These are phyloP conservation scores for Dendronephthya gigantea DNA, from an alignment of 64 coral and sea anemone species.

Conservation along the genomic window DNA sequence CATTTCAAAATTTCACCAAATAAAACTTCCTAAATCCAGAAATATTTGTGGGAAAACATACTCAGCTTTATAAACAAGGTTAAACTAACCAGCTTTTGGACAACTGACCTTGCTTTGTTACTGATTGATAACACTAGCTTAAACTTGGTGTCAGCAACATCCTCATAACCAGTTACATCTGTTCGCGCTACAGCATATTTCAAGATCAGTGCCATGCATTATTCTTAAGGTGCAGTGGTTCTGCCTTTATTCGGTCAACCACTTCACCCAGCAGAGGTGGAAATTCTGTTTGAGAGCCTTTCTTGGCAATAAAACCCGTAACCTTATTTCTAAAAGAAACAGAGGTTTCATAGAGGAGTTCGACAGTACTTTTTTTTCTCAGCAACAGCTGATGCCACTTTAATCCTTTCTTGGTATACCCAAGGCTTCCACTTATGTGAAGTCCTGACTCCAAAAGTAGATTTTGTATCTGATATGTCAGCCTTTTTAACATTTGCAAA, in stretches of 20 bases:
- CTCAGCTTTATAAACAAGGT: too few species aligned
- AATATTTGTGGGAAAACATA: too few species aligned
- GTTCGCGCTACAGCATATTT: conserved; percentile 15
- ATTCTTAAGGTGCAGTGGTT: conserved; percentile 31
- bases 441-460: conserved; percentile 18
- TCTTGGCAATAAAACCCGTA: conserved; percentile 15
- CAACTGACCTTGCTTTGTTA: too few species aligned
- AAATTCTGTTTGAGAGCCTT: neutral
- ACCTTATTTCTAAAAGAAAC: conserved; percentile 19
- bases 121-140: too few species aligned
- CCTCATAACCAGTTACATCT: neutral
- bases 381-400: conserved; percentile 10
- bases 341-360: neutral
- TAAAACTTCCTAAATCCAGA: too few species aligned
- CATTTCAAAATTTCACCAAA: too few species aligned
- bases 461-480: conserved; percentile 14
- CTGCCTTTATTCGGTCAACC: conserved; percentile 19
- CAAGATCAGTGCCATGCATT: conserved; percentile 29
- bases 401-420: too few species aligned
- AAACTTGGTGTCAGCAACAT: conserved; percentile 9
- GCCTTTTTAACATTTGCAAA: conserved; percentile 28
- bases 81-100: too few species aligned
- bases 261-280: conserved; percentile 17
- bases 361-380: conserved; percentile 20
- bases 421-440: conserved; percentile 5